Evolutionary conservation across 2,113 vertebrate species (phyloP), one percentile per base, ranked within the genome.

Genomic region (Porphyrio hochstetteri): DNA sequence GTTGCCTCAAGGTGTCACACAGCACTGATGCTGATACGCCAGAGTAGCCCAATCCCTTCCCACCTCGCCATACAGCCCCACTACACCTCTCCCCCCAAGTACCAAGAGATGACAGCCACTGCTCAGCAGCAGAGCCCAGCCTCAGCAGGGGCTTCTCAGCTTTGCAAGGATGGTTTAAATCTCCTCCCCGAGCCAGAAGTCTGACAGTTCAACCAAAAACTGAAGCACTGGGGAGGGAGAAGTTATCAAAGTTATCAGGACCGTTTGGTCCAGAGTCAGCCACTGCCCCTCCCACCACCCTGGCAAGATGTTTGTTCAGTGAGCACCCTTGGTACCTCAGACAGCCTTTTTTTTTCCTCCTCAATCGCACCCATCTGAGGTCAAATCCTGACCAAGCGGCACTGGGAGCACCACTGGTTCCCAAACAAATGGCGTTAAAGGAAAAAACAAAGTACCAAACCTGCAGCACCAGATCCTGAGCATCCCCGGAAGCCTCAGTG

Each of bases 51-150:
- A 25, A 75, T 68, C 25, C 60, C n/a, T 28, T 50, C 86, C 40
- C 42, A 82, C 33, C 31, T 70, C 3, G 0, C 33, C 9, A 0
- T 15, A 14, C 1, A 3, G 36, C 42, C 55, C 88, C 1, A 2
- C 25, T 83, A 28, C 40, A 79, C 23, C 57, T 50, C 42, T 65
- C 19, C 10, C 44, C 20, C 16, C 31, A 59, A 4, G 28, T 5
- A 79, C 48, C 1, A 8, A 70, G 35, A 52, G 44, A 53, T 38
- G n/a, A 63, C 0, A 1, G 69, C 29, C 24, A 23, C 60, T 13
- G 18, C 64, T 48, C 23, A 68, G 52, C 75, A 85, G 40, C 52
- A 63, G n/a, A 27, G 25, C 29, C 23, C n/a, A 10, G 46, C 56
- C 57, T 23, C 8, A 3, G 44, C 57, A 35, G 35, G 14, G 21